Evolutionary conservation across 2,113 vertebrate species (phyloP), one percentile per base, ranked within the genome.

Genomic region (Triplophysa rosa): DNA sequence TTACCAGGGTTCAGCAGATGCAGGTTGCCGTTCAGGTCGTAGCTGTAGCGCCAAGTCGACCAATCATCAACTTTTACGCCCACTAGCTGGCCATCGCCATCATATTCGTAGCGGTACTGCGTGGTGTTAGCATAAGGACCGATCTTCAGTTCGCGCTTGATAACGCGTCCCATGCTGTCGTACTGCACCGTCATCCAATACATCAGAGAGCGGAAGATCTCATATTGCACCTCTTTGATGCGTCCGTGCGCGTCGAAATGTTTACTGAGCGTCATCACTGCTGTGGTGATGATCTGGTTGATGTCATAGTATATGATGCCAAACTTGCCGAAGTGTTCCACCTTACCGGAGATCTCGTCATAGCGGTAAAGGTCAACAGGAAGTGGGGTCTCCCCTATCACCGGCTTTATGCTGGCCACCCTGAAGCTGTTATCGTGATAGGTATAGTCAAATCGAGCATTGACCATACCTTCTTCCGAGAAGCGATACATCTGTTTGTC

Each of bases 131-230:
- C 95, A 0, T 96, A 96, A 0, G 95, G 95, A 4, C 95, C 95
- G 0, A 96, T 92, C 61, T 96, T 96, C 14, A 96, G 89, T 85
- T 96, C 95, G 61, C 95, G 91, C 65, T 95, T 96, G 26, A 94
- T 94, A 12, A 96, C 95, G 19, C 95, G 89, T 4, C 95, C 95
- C 94, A 96, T 95, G 83, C 94, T 95, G 89, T 96, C 95, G 0
- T 96, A 96, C 26, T 96, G 95, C 14, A 96, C 94, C 0, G 95
- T 96, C 95, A 96, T 96, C 95, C 95, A 96, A 88, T 96, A 96
- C 95, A 96, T 95, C 67, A 96, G 92, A 0, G 95, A 96, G 21
- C 95, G 88, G 85, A 95, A 96, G 90, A 96, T 96, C 87, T 96
- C 95, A 0, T 96, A 96, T 8, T 96, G 95, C 49, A 96, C 95